These are phyloP conservation scores for Florisuga fusca DNA, from an alignment of 2,797 vertebrate species.

Conservation along the genomic window DNA sequence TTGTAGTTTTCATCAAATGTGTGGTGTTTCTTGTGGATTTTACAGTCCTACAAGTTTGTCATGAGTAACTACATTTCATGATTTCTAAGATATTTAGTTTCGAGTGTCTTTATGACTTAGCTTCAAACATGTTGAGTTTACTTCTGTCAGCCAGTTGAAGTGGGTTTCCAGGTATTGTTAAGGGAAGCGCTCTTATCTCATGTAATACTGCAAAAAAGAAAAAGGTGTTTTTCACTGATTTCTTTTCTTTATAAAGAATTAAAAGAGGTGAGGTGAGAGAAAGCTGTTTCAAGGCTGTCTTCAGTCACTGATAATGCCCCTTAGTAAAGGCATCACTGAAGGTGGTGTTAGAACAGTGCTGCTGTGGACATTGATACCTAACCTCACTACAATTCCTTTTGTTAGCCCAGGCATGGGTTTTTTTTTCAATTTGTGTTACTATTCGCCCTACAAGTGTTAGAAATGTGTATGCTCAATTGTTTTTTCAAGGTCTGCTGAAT, in stretches of 20 bases:
- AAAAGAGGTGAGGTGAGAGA: neutral
- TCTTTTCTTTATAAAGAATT: neutral
- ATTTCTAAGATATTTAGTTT: neutral
- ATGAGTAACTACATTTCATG: neutral
- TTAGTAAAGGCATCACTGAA: neutral
- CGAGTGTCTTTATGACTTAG: neutral
- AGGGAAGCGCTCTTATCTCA: neutral
- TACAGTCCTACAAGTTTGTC: neutral
- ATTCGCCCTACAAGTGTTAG: neutral
- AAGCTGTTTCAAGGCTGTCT: neutral
- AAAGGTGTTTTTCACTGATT: neutral
- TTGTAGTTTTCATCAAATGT: neutral
- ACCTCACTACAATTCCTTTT: neutral
- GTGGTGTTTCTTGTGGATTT: neutral
- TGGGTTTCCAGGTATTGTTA: neutral
- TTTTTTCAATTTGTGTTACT: constrained; percentile 6
- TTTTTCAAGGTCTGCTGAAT: constrained; percentile 87
- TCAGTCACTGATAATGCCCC: neutral
- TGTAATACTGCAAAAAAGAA: neutral
- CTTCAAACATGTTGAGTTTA: neutral
- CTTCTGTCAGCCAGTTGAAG: neutral
- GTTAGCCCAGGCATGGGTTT: neutral
- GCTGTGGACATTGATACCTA: neutral
- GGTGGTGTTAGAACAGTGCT: neutral
- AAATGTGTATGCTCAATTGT: constrained; percentile 45